These are phyloP conservation scores for Anoplopoma fimbria DNA, from an alignment of 2,113 vertebrate genomes.

Conservation along the genomic window DNA sequence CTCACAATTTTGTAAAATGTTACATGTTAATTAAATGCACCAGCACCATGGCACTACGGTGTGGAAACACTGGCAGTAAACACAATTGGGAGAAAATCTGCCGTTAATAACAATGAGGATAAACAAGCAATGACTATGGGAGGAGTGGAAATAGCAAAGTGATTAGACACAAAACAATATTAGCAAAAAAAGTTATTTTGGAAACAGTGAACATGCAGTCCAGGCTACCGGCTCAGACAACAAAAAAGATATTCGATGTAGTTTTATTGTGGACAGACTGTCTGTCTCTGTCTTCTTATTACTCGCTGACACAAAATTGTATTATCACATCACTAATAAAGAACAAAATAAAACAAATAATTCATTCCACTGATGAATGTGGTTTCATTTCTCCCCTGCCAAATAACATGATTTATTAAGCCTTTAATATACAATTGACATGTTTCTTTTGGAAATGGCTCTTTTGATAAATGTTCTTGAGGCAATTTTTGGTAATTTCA, in stretches of 20 bases:
- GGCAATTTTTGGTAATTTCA: neutral
- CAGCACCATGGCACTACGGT: neutral
- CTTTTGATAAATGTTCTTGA: neutral
- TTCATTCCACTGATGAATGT: neutral
- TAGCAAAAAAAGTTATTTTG: neutral
- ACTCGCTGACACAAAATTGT: neutral
- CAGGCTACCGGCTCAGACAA: neutral
- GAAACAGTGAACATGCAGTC: neutral
- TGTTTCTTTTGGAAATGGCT: neutral
- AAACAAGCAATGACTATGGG: neutral
- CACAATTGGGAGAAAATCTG: slow-evolving; percentile 15
- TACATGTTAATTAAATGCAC: neutral
- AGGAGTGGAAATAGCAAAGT: neutral
- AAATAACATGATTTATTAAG: neutral
- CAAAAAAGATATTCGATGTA: neutral
- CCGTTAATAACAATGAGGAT: slow-evolving; percentile 30
- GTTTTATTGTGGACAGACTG: neutral
- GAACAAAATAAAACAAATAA: neutral
- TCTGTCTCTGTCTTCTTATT: neutral
- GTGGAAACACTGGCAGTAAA: slow-evolving; percentile 11
- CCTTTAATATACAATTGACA: neutral
- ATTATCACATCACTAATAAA: neutral
- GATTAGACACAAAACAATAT: neutral
- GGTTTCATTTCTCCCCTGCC: neutral
- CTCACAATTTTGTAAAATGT: neutral